Base-by-base conservation (phyloP, 2,888 invertebrate genomes). In the Orthonevra nobilis region DNA sequence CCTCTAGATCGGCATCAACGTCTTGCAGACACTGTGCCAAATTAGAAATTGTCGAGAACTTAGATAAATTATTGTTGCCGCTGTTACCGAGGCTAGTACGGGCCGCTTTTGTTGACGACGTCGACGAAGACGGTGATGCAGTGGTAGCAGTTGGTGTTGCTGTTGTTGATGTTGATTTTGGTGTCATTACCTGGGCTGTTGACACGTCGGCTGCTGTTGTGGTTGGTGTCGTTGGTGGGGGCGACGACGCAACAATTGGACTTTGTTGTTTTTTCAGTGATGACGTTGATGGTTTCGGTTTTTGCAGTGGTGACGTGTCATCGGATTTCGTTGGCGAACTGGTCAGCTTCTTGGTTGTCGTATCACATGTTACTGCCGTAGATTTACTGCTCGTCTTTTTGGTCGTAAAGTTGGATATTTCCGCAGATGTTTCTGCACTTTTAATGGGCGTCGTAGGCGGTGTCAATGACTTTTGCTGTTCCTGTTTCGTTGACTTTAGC, bases 11-110 rank as follows among this genome's bases (percentile, higher is more conserved):
- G 83, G 89, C 88, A 84, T 87, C 86, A 82, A 88, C 88, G 87
- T 87, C 88, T 85, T 85, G 85, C 84, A 88, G 86, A 86, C 85
- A 89, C 85, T 87, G 88, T 86, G 88, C 89, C 85, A 89, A 87
- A 88, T 89, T 86, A 83, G 86, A 86, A 85, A 89, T 85, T 86
- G 89, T 88, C 83, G 88, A 86, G 85, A 88, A 89, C 86, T 89
- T 89, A 86, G 89, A 84, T 86, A 89, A 86, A 86, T 86, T 86
- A 84, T 85, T 86, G 85, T 83, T 83, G 84, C 84, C 83, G 84
- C n/a, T n/a, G n/a, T 83, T 84, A 20, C 48, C 60, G 81, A 82
- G 82, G 77, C 66, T 73, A 70, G 50, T 5, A 23, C n/a, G n/a
- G n/a, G n/a, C 5, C 58, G 38, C 30, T 2, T 36, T 56, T 58